These are phyloP conservation scores for Micoletzkya japonica DNA, from an alignment of 2,888 invertebrate genomes.

Conservation along the genomic window DNA sequence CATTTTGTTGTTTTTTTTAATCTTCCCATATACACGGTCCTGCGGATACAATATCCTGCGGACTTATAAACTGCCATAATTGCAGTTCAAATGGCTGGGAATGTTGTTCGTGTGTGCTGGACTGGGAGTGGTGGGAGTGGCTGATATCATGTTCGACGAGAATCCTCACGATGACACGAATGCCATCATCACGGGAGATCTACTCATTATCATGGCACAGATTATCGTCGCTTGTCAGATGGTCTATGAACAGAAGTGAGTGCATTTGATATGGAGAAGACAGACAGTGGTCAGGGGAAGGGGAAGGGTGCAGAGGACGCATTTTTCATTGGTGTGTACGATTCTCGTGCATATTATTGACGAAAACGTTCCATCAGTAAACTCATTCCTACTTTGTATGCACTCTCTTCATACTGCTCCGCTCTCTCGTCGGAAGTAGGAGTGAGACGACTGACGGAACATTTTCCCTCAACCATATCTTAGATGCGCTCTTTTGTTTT, in stretches of 20 bases:
- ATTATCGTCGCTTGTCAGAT: constrained; percentile 85
- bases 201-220: constrained; percentile 72
- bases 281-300: neutral
- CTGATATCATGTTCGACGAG: constrained; percentile 62
- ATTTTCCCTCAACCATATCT: too few relatives aligned
- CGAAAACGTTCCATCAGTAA: too few relatives aligned
- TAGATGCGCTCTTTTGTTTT: too few relatives aligned
- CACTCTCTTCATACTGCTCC: too few relatives aligned
- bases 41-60: too few relatives aligned
- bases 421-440: too few relatives aligned
- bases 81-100: constrained; percentile 66
- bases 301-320: neutral
- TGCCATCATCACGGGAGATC: constrained; percentile 74
- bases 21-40: too few relatives aligned
- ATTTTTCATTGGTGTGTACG: neutral
- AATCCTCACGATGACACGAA: constrained; percentile 68
- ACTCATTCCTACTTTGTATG: too few relatives aligned
- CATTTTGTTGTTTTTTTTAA: too few relatives aligned
- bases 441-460: too few relatives aligned
- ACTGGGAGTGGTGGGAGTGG: constrained; percentile 64
- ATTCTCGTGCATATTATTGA: too few relatives aligned
- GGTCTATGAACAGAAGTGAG: constrained; percentile 87
- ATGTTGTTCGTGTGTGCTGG: constrained; percentile 65
- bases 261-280: neutral
- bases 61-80: too few relatives aligned